Evolutionary conservation across 2,113 vertebrate genomes (phyloP).

Genomic region (Hyperopisus bebe): DNA sequence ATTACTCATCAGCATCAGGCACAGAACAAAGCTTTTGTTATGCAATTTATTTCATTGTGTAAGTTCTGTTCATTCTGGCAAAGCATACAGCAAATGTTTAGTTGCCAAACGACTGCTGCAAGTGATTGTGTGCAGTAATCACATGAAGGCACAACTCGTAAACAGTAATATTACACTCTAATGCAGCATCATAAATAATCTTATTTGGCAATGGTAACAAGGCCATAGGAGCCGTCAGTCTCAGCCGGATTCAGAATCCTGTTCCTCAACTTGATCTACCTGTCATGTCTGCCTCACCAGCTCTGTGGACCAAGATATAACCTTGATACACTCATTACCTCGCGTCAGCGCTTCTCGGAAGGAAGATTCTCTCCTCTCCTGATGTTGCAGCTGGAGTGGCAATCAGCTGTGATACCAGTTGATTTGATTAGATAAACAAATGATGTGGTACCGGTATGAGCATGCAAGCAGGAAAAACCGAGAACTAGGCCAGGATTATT

Average conservation of each 20-base stretch:
- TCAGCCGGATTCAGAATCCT: neutral
- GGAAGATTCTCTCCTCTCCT: neutral
- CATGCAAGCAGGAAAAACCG: neutral
- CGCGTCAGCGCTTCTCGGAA: neutral
- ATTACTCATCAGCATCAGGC: neutral
- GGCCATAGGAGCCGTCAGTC: neutral
- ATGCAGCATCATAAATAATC: neutral
- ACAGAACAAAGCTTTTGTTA: neutral
- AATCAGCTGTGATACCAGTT: neutral
- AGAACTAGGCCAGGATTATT: neutral
- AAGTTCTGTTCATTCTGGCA: conserved; percentile 4
- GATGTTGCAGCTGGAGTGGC: neutral
- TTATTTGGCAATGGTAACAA: neutral
- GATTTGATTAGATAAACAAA: conserved; percentile 18
- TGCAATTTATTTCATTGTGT: neutral
- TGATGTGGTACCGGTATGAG: neutral
- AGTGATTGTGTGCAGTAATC: neutral
- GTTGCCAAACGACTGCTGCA: neutral
- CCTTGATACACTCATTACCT: neutral
- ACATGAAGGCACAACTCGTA: neutral
- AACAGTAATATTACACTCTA: neutral
- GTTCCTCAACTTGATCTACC: neutral
- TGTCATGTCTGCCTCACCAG: neutral
- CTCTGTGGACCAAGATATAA: neutral
- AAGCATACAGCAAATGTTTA: neutral